These are phyloP conservation scores for Drosophila phalerata DNA, from an alignment of 2,888 invertebrate species.

Conservation along the genomic window DNA sequence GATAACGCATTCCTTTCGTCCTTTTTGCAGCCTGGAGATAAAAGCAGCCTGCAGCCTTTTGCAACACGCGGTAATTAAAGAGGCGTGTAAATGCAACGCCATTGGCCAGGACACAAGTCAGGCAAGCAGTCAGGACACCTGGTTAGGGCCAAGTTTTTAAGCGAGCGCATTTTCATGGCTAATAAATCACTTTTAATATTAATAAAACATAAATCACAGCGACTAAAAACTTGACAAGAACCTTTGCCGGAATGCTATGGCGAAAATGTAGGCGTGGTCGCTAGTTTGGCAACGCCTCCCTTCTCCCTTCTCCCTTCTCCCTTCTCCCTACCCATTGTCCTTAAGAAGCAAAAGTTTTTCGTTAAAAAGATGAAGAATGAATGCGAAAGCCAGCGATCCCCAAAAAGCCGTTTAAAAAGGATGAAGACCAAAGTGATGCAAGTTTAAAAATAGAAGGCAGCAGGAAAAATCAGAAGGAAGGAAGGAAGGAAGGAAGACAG, in stretches of 20 bases:
- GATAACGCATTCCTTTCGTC: conserved; percentile 30
- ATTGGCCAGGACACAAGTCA: conserved; percentile 24
- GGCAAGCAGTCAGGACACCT: conserved; percentile 1
- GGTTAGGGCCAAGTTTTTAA: conserved; percentile 52
- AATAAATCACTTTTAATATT: conserved; percentile 84
- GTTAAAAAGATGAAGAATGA: conserved; percentile 32
- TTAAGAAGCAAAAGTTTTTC: conserved; percentile 13
- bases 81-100: conserved; percentile 54
- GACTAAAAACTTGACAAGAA: conserved; percentile 63
- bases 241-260: conserved; percentile 1
- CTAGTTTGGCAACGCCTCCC: conserved; percentile 15
- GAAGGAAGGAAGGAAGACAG: not conserved
- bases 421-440: conserved; percentile 2
- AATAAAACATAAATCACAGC: conserved; percentile 83
- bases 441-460: not conserved
- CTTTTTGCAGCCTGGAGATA: not conserved
- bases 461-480: not conserved
- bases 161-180: conserved; percentile 67
- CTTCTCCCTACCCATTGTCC: not conserved
- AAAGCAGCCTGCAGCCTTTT: conserved; percentile 2
- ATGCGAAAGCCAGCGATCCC: conserved; percentile 9
- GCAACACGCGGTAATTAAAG: conserved; percentile 66
- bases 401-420: conserved; percentile 7
- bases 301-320: no score
- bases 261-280: conserved; percentile 6